Percentiles rank a stretch among this genome's conserved stretches.
Evolutionary conservation across 2,888 invertebrate species (phyloP).

Genomic region (Hylaea fasciaria): DNA sequence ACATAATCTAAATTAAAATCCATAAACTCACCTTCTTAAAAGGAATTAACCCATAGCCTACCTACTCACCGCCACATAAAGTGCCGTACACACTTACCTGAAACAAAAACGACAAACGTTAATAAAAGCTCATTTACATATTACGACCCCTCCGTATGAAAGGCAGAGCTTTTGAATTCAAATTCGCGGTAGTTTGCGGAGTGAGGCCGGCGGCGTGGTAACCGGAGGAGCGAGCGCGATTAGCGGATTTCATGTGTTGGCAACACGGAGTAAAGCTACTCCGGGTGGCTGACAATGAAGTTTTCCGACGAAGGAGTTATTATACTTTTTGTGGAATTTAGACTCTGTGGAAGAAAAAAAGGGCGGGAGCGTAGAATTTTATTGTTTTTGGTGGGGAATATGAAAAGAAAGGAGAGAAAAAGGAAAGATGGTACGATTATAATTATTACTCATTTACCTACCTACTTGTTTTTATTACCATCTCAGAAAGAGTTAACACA

Average conservation of each 20-base stretch:
- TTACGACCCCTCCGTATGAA: constrained; percentile 35
- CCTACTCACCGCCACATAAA: constrained; percentile 13
- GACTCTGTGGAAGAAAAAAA: no score
- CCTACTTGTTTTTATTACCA: no score
- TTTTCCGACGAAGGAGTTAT: no score
- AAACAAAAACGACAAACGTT: constrained; percentile 51
- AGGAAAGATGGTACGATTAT: no score
- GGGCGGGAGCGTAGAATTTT: no score
- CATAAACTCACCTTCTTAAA: constrained; percentile 4
- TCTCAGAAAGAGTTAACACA: no score
- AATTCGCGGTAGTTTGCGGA: constrained; percentile 34
- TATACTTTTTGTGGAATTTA: no score
- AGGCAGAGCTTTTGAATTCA: constrained; percentile 39
- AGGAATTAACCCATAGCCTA: constrained; percentile 6
- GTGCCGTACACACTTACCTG: constrained; percentile 52
- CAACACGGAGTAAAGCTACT: no score
- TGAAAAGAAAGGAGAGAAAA: no score
- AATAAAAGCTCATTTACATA: constrained; percentile 46
- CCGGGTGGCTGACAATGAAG: no score
- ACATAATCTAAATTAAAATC: neutral
- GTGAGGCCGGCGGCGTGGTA: constrained; percentile 5
- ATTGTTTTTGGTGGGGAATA: no score
- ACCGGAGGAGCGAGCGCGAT: constrained; percentile 13
- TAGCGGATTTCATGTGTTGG: neutral
- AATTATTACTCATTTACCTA: no score